Evolutionary conservation across 2,113 vertebrate species (phyloP).

Genomic region (Neomonachus schauinslandi): DNA sequence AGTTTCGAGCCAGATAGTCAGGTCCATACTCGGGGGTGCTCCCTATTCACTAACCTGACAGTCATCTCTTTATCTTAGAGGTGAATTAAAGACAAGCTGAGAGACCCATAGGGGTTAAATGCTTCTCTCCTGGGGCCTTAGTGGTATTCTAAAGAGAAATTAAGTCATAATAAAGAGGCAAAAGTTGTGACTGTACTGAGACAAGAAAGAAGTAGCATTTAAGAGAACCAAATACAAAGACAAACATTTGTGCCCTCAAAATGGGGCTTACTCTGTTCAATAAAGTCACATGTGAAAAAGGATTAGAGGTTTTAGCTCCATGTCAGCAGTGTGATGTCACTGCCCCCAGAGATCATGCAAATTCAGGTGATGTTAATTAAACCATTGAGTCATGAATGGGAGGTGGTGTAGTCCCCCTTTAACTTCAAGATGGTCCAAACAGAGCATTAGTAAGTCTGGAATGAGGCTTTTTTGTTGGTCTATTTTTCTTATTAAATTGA

Average conservation of each 20-base stretch:
- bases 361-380: neutral
- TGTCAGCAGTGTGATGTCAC: neutral
- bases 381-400: neutral
- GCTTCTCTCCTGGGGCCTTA: neutral
- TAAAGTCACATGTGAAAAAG: neutral
- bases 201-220: neutral
- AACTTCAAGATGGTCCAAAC: neutral
- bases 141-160: neutral
- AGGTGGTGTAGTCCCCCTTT: neutral
- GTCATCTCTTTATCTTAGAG: neutral
- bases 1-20: neutral
- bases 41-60: neutral
- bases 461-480: neutral
- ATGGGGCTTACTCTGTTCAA: neutral
- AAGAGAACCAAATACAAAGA: neutral
- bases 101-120: neutral
- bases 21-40: neutral
- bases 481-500: neutral
- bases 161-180: neutral
- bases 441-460: neutral
- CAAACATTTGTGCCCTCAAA: neutral
- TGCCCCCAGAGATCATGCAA: neutral
- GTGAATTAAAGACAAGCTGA: neutral
- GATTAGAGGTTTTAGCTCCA: neutral
- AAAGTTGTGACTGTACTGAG: neutral